Conservation (phyloP, 1,140 invertebrate genomes). For the Pseudomyrmex pallidus region DNA sequence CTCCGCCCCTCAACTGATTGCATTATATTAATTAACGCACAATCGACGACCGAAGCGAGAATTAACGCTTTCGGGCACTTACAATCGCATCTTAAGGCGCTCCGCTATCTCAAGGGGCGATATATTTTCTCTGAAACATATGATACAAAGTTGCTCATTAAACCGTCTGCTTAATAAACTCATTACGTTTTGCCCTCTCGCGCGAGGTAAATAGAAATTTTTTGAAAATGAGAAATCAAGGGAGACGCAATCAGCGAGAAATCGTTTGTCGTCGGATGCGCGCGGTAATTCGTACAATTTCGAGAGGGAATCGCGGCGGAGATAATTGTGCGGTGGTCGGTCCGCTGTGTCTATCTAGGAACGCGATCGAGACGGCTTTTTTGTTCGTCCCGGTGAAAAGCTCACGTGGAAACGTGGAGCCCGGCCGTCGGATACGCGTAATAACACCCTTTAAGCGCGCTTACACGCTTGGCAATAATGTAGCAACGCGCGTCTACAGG, state of each 20-base stretch:
- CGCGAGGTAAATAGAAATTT: no score
- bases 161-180: no score
- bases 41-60: not conserved
- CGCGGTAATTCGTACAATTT: constrained; percentile 61
- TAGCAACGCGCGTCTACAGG: constrained; percentile 52
- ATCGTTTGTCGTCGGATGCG: constrained; percentile 36
- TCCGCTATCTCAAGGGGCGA: no score
- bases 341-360: constrained; percentile 68
- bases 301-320: constrained; percentile 41
- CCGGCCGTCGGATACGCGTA: constrained; percentile 73
- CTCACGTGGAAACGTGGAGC: constrained; percentile 57
- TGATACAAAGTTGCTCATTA: no score
- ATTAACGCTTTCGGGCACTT: no score
- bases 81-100: no score
- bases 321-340: constrained; percentile 43
- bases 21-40: constrained; percentile 50
- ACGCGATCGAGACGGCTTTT: constrained; percentile 64
- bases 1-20: constrained; percentile 24
- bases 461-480: constrained; percentile 61
- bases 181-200: no score
- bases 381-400: constrained; percentile 66
- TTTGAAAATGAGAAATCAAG: constrained; percentile 29
- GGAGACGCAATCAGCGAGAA: constrained; percentile 17
- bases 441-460: constrained; percentile 78
- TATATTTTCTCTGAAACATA: no score